Conservation (phyloP, 2,797 vertebrate species). For the Alosa sapidissima region DNA sequence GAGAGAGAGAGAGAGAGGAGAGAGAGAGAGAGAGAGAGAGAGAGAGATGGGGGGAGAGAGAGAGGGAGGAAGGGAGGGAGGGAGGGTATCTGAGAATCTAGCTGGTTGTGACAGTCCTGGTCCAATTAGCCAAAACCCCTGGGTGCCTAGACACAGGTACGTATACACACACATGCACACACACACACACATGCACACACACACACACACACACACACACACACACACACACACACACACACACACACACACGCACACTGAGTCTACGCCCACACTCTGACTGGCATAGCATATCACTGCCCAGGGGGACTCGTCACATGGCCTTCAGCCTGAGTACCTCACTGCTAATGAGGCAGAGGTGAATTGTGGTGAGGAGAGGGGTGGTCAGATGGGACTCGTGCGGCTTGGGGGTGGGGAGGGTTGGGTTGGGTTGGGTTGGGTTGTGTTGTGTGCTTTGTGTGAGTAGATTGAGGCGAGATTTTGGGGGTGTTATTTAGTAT, state of each 20-base stretch:
- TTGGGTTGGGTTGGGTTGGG: not conserved
- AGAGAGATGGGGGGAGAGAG: no score
- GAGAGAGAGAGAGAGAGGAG: no score
- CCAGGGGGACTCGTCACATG: not conserved
- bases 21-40: no score
- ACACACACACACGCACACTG: not conserved
- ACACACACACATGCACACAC: not conserved
- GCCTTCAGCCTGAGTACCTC: not conserved
- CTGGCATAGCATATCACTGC: not conserved
- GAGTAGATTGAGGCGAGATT: not conserved
- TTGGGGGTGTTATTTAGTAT: no score
- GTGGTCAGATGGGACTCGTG: not conserved
- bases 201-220: not conserved
- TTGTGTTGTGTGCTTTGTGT: not conserved
- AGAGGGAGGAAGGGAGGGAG: not conserved
- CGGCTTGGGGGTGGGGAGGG: not conserved
- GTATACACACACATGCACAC: no score
- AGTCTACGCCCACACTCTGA: not conserved
- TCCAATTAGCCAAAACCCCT: not conserved
- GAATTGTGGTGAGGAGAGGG: not conserved
- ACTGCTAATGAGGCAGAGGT: not conserved
- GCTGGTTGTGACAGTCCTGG: slow-evolving; percentile 3
- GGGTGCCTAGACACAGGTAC: not conserved
- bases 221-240: not conserved
- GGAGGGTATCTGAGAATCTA: not conserved